phyloP scores from a whole-genome alignment of 2,888 invertebrate genomes.

The Embidobia sp. region DNA sequence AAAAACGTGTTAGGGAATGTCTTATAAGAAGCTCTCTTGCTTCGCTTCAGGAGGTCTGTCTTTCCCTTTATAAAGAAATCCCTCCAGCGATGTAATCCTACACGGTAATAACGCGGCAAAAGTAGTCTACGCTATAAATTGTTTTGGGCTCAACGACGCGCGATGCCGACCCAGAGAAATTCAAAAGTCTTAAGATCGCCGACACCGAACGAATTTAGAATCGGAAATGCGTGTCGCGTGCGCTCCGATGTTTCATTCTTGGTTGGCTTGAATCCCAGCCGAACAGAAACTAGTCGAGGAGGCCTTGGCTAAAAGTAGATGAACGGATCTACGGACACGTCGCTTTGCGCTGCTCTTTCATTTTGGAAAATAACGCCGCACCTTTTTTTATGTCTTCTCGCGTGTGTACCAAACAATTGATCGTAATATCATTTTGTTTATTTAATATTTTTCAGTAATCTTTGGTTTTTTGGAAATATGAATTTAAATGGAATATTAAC shows the following conservation, averaged over 20 bases:
- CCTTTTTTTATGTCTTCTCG: no score
- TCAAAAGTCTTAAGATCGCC: slow-evolving; percentile 62
- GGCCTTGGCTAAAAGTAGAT: slow-evolving; percentile 81
- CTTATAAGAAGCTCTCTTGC: no score
- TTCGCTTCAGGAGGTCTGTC: no score
- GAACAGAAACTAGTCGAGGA: slow-evolving; percentile 67
- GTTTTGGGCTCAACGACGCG: slow-evolving; percentile 46
- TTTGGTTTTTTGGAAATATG: no score
- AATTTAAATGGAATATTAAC: no score
- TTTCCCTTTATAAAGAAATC: no score
- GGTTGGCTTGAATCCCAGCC: slow-evolving; percentile 76
- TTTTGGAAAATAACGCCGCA: slow-evolving; percentile 25
- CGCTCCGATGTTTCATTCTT: slow-evolving; percentile 70
- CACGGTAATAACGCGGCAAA: slow-evolving; percentile 13
- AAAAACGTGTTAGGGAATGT: no score
- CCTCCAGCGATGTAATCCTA: slow-evolving; percentile 14
- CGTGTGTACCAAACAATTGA: no score
- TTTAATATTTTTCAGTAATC: no score
- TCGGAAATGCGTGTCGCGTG: slow-evolving; percentile 78
- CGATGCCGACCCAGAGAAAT: slow-evolving; percentile 52
- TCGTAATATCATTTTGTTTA: no score
- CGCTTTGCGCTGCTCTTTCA: slow-evolving; percentile 59
- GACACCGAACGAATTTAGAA: slow-evolving; percentile 76
- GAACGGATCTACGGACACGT: slow-evolving; percentile 53
- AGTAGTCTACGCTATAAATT: slow-evolving; percentile 43